A percentile compares a stretch with the other conserved stretches of the same genome.
phyloP scores from a whole-genome alignment of 2,797 vertebrate genomes.

The Vireo griseus region DNA sequence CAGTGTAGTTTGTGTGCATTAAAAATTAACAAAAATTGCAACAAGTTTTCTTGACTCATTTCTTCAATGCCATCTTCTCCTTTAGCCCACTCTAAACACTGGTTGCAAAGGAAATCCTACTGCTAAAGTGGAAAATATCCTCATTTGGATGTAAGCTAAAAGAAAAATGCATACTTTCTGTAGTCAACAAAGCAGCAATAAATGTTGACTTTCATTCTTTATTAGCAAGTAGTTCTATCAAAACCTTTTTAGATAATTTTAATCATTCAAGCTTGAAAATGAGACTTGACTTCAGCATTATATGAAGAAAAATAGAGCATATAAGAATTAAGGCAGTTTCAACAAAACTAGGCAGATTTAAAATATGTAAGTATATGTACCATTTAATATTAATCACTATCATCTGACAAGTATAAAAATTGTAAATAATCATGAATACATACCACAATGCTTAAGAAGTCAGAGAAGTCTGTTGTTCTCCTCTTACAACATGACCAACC shows the following conservation, averaged over 20 bases:
- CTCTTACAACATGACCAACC: constrained; percentile 98
- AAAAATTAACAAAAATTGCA: background rate
- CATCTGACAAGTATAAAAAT: background rate
- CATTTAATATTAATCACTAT: background rate
- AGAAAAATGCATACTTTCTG: background rate
- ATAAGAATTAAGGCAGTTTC: background rate
- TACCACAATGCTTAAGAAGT: constrained; percentile 95
- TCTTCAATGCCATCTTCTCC: background rate
- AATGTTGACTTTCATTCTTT: background rate
- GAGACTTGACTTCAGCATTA: background rate
- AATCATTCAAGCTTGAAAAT: background rate
- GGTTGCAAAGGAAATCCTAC: background rate
- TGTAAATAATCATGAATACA: constrained; percentile 47
- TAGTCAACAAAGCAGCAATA: background rate
- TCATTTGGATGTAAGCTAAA: background rate
- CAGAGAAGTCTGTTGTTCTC: constrained; percentile 97
- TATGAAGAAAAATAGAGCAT: background rate
- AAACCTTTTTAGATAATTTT: background rate
- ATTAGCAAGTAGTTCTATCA: background rate
- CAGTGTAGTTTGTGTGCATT: background rate
- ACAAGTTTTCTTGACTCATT: background rate
- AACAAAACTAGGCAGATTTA: background rate
- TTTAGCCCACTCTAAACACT: background rate
- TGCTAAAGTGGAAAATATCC: background rate
- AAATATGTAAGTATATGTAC: background rate